Evolutionary conservation across 2,888 invertebrate species (phyloP).

Genomic region (Campaea margaritaria): DNA sequence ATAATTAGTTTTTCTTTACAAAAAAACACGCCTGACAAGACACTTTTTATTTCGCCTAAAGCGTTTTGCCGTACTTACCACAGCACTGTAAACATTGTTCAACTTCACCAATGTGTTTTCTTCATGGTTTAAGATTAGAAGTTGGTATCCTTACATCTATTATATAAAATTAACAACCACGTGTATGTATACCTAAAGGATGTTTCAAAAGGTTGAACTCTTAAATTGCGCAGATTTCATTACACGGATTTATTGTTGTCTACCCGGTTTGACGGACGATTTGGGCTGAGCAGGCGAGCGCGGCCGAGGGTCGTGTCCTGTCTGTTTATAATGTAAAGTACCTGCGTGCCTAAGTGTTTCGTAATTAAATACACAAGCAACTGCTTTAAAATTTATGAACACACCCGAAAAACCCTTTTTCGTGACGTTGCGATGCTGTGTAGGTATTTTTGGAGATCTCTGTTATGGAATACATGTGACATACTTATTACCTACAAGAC

Average conservation of each 20-base stretch:
- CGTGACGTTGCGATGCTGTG: slow-evolving; percentile 27
- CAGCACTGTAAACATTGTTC: too few species aligned
- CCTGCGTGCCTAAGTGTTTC: slow-evolving; percentile 38
- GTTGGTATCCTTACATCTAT: too few species aligned
- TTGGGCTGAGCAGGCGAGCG: slow-evolving; percentile 20
- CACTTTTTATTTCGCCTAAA: too few species aligned
- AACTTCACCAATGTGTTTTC: too few species aligned
- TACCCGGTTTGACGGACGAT: slow-evolving; percentile 34
- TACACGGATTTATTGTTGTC: slow-evolving; percentile 32
- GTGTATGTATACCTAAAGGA: too few species aligned
- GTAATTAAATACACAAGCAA: slow-evolving; percentile 43
- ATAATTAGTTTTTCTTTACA: slow-evolving; percentile 46
- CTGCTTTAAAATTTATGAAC: slow-evolving; percentile 39
- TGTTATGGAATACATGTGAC: too few species aligned
- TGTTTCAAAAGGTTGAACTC: slow-evolving; percentile 10
- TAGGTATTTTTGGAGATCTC: slow-evolving; percentile 12
- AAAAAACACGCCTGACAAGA: slow-evolving; percentile 39
- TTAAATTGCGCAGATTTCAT: slow-evolving; percentile 24
- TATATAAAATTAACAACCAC: too few species aligned
- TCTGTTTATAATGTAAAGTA: slow-evolving; percentile 35
- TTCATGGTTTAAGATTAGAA: too few species aligned
- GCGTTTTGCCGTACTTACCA: too few species aligned
- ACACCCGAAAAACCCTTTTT: slow-evolving; percentile 34
- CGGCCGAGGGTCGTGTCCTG: slow-evolving; percentile 33
- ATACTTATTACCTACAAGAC: too few species aligned